Conservation (phyloP, 1,140 invertebrate species). For the Panulirus ornatus region DNA sequence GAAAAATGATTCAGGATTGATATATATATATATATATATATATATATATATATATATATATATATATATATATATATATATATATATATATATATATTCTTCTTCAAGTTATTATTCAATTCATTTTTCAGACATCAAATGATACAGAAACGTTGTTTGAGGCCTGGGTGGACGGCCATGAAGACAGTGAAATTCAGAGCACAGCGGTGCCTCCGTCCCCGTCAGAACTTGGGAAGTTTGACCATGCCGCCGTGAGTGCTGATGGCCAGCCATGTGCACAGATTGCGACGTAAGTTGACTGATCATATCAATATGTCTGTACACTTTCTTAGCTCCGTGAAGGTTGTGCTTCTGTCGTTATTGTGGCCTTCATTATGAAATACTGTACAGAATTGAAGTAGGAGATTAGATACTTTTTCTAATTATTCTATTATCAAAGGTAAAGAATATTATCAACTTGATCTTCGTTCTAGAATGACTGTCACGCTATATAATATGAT, state of each 20-base stretch:
- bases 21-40: constrained; percentile 38
- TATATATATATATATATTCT: constrained; percentile 53
- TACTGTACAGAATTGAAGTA: too few relatives aligned
- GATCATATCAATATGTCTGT: too few relatives aligned
- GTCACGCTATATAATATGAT: too few relatives aligned
- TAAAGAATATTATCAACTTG: too few relatives aligned
- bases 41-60: constrained; percentile 47
- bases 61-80: constrained; percentile 49
- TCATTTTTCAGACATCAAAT: not conserved
- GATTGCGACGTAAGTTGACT: constrained; percentile 71
- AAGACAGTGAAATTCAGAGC: not conserved
- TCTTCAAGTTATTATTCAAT: not conserved
- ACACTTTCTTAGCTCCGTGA: too few relatives aligned
- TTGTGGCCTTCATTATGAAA: too few relatives aligned
- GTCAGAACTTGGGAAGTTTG: constrained; percentile 67
- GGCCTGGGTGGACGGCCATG: not conserved
- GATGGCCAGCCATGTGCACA: constrained; percentile 73
- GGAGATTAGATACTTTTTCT: too few relatives aligned
- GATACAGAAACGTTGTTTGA: constrained; percentile 37
- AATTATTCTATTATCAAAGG: too few relatives aligned
- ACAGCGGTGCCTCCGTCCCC: constrained; percentile 42
- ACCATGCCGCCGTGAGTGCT: constrained; percentile 67
- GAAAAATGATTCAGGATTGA: too few relatives aligned
- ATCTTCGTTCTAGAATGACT: too few relatives aligned
- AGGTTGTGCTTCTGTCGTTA: too few relatives aligned